A percentile compares a stretch with the other conserved stretches of the same genome.
phyloP scores from a whole-genome alignment of 1,140 invertebrate genomes.

The Lanistes nyassanus region DNA sequence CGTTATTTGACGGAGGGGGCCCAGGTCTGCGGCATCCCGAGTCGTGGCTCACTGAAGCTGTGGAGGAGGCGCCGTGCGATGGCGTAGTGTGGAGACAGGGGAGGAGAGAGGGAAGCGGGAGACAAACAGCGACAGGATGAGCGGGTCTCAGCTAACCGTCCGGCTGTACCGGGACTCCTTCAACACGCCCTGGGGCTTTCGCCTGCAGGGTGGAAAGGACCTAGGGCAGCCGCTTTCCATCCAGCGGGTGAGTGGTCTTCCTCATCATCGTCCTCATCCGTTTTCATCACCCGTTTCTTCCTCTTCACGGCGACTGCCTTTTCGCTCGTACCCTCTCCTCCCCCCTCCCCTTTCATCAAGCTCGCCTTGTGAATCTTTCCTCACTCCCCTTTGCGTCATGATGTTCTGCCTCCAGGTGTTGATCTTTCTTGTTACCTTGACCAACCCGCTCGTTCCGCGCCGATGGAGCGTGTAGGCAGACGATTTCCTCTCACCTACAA shows the following conservation, averaged over 20 bases:
- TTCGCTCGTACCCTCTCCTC: not conserved
- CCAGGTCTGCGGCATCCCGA: too few species aligned
- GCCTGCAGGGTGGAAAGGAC: conserved; percentile 89
- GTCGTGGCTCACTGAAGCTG: too few species aligned
- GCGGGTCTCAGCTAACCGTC: conserved; percentile 43
- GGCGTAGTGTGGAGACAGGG: not conserved
- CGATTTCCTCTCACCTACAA: not conserved
- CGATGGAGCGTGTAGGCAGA: not conserved
- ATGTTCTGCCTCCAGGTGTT: not conserved
- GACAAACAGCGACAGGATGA: conserved; percentile 31
- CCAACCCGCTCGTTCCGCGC: not conserved
- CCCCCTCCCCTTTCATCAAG: not conserved
- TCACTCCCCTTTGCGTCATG: not conserved
- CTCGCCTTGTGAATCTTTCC: not conserved
- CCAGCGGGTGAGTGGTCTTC: conserved; percentile 79
- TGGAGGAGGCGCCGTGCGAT: not conserved
- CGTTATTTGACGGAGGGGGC: too few species aligned
- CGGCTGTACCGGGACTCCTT: conserved; percentile 78
- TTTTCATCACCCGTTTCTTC: not conserved
- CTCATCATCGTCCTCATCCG: not conserved
- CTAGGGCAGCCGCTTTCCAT: conserved; percentile 88
- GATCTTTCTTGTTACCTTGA: not conserved
- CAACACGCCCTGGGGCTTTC: conserved; percentile 87
- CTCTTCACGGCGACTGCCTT: too few species aligned
- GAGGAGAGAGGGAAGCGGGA: conserved; percentile 1